These are phyloP conservation scores for Drosophila rellima DNA, from an alignment of 2,888 invertebrate genomes.

Conservation along the genomic window DNA sequence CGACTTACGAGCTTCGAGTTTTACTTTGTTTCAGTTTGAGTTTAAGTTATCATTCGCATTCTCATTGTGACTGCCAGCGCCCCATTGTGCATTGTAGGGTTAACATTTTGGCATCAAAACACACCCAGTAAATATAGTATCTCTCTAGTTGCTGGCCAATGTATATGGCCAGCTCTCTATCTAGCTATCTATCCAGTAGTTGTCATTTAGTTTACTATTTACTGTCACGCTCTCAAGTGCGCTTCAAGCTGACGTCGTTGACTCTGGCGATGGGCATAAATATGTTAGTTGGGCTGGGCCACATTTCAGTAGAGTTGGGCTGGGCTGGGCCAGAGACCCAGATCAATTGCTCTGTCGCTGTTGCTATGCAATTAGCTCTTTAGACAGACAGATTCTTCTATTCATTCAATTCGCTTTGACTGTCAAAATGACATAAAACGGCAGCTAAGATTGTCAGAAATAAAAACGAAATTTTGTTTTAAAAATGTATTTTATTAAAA, in stretches of 20 bases:
- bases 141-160: slow-evolving; percentile 23
- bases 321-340: slow-evolving; percentile 48
- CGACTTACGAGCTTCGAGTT: slow-evolving; percentile 53
- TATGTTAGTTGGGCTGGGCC: slow-evolving; percentile 34
- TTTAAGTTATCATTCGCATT: slow-evolving; percentile 41
- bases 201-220: slow-evolving; percentile 80
- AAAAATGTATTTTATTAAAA: neutral
- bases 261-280: slow-evolving; percentile 52
- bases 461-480: neutral
- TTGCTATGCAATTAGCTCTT: slow-evolving; percentile 36
- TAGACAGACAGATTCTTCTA: slow-evolving; percentile 6
- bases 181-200: slow-evolving; percentile 70
- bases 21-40: slow-evolving; percentile 30
- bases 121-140: slow-evolving; percentile 67
- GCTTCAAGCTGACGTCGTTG: slow-evolving; percentile 46
- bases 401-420: slow-evolving; percentile 14
- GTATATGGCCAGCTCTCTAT: slow-evolving; percentile 27
- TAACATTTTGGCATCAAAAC: slow-evolving; percentile 78
- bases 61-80: slow-evolving; percentile 31
- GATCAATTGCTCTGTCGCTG: slow-evolving; percentile 32
- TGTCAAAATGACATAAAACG: neutral
- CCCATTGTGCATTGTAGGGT: slow-evolving; percentile 62
- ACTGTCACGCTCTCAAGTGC: slow-evolving; percentile 79
- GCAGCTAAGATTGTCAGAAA: too few relatives aligned
- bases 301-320: slow-evolving; percentile 39